Evolutionary conservation across 2,888 invertebrate genomes (phyloP), one percentile per base, ranked within the genome.

Genomic region (Rhamphomyia laevipes): DNA sequence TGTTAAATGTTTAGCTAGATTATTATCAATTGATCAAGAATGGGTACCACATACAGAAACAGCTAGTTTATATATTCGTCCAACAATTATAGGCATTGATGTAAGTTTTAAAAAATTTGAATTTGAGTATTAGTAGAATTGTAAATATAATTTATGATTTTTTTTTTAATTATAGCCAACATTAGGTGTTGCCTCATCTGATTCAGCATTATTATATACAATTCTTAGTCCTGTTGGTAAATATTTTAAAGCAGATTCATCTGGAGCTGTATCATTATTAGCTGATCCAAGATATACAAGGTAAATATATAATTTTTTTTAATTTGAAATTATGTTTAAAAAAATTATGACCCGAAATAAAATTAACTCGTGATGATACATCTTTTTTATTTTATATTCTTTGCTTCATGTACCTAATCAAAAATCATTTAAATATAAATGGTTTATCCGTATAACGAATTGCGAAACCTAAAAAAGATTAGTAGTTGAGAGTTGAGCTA

Each of bases 21-120:
- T 97, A 53, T 74, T 99, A 48, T 80, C 84, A 61, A 83, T 99
- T 55, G 99, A 99, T 67, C 86, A 89, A 62, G 95, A 95, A 71
- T 99, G 97, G 97, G 94, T 99, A 10, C 99, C 99, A 9, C 86
- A 91, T 67, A 82, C 86, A 11, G 84, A 86, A 61, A 77, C 86
- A 37, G 86, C 91, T 59, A 93, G 95, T 59, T 77, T 99, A 37
- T 99, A 99, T 66, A 83, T 99, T 57, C 78, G 99, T 59, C 99
- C 99, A 27, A 94, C 96, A 11, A 73, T 95, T 47, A 96, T 99
- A 63, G 97, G 91, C 52, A 93, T 91, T 51, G 99, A 99, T 76
- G 96, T 96, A 73, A 81, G 83, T 75, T 56, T 37, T 43, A 42
- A 17, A 47, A 42, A 15, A 50, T 17, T 46, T 31, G 23, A 38